A percentile compares a stretch with the other conserved stretches of the same genome.
phyloP scores from a whole-genome alignment of 1,140 invertebrate genomes.

The Aradophagus sp. region DNA sequence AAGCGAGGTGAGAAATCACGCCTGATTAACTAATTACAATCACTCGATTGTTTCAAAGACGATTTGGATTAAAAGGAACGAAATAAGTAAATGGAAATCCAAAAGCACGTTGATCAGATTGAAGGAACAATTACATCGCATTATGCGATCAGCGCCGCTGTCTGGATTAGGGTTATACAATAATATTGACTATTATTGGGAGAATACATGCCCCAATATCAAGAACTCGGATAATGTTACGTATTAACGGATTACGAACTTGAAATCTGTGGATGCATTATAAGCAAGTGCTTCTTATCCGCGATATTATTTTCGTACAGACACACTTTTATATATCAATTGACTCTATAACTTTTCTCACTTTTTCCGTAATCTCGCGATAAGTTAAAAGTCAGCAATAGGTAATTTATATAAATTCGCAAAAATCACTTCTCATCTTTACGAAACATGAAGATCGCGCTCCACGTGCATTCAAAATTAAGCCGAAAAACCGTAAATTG shows the following conservation, averaged over 20 bases:
- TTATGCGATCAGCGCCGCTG: constrained; percentile 43
- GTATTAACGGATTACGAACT: constrained; percentile 48
- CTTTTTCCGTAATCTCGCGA: too few species aligned
- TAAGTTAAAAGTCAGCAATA: too few species aligned
- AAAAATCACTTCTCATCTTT: too few species aligned
- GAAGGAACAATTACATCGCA: constrained; percentile 39
- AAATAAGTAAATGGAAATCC: constrained; percentile 21
- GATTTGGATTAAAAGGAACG: background rate
- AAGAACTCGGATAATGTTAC: constrained; percentile 41
- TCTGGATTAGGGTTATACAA: constrained; percentile 43
- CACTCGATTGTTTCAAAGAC: too few species aligned
- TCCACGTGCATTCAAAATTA: too few species aligned
- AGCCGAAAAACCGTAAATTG: too few species aligned
- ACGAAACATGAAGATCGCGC: too few species aligned
- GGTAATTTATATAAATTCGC: too few species aligned
- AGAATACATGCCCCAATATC: constrained; percentile 53
- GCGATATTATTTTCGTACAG: background rate
- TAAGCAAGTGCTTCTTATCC: constrained; percentile 16
- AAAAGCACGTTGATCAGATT: constrained; percentile 32
- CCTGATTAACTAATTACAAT: too few species aligned
- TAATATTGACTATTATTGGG: constrained; percentile 53
- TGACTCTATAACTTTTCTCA: too few species aligned
- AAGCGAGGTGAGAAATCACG: too few species aligned
- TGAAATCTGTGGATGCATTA: constrained; percentile 31
- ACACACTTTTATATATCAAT: background rate